Evolutionary conservation across 2,113 vertebrate genomes (phyloP).

Genomic region (Triplophysa tibetana): DNA sequence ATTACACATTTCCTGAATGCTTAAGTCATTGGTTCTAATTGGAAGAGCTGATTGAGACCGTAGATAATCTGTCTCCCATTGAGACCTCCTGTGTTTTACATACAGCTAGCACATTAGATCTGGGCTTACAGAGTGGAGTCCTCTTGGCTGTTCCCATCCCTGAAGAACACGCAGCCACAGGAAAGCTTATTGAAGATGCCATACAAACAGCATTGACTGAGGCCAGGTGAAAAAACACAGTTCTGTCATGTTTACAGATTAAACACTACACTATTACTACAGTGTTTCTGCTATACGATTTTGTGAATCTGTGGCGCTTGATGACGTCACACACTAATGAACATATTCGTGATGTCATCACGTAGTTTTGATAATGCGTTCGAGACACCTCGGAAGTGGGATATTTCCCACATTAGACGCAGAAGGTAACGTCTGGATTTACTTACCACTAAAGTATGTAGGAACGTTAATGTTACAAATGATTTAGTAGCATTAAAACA

Average conservation of each 20-base stretch:
- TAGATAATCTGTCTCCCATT: constrained; percentile 6
- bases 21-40: background rate
- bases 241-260: background rate
- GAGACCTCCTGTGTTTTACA: background rate
- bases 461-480: too few relatives aligned
- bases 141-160: constrained; percentile 87
- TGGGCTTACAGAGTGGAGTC: constrained; percentile 81
- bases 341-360: too few relatives aligned
- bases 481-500: too few relatives aligned
- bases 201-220: constrained; percentile 77
- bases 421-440: too few relatives aligned
- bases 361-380: too few relatives aligned
- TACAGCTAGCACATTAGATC: constrained; percentile 69
- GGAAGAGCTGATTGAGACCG: background rate
- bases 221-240: constrained; percentile 70
- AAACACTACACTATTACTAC: too few relatives aligned
- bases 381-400: too few relatives aligned
- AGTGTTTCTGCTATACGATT: too few relatives aligned
- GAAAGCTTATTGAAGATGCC: constrained; percentile 78
- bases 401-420: too few relatives aligned
- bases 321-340: too few relatives aligned
- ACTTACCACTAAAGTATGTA: too few relatives aligned
- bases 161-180: constrained; percentile 71
- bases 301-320: too few relatives aligned
- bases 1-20: constrained; percentile 26